phyloP scores from a whole-genome alignment of 2,113 vertebrate species.

The Campylomormyrus numenius region DNA sequence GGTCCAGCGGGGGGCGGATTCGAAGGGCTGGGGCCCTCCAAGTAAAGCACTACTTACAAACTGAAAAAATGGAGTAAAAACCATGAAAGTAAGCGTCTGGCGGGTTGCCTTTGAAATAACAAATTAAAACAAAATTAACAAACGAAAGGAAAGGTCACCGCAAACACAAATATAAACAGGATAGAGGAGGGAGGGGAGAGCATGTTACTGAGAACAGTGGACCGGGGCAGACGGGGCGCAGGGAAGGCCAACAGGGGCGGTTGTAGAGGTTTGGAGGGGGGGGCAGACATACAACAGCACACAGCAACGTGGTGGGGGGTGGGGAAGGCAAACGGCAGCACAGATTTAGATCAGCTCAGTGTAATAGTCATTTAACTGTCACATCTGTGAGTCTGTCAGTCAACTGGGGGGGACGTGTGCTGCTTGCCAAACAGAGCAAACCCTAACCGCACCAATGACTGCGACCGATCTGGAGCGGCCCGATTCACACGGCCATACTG shows the following conservation, averaged over 20 bases:
- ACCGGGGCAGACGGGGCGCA: neutral
- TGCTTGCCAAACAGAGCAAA: neutral
- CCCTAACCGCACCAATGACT: neutral
- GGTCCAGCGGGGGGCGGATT: constrained; percentile 25
- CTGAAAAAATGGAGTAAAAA: constrained; percentile 90
- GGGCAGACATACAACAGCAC: neutral
- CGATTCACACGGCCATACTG: neutral
- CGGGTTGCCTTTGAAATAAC: constrained; percentile 79
- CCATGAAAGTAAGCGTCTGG: constrained; percentile 85
- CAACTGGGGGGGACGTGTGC: neutral
- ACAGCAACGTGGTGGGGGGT: neutral
- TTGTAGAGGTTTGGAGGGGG: neutral
- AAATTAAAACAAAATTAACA: constrained; percentile 73
- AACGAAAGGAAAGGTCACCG: constrained; percentile 35
- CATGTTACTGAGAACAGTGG: neutral
- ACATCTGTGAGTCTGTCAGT: neutral
- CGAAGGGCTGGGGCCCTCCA: constrained; percentile 28
- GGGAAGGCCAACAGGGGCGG: neutral
- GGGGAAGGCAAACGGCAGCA: neutral
- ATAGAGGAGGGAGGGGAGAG: constrained; percentile 27
- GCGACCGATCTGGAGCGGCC: neutral
- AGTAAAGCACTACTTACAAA: constrained; percentile 84
- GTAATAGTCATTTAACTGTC: neutral
- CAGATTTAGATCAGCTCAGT: neutral
- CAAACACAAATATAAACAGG: constrained; percentile 36